Evolutionary conservation across 2,113 vertebrate genomes (phyloP), one percentile per base, ranked within the genome.

Genomic region (Nicator chloris): DNA sequence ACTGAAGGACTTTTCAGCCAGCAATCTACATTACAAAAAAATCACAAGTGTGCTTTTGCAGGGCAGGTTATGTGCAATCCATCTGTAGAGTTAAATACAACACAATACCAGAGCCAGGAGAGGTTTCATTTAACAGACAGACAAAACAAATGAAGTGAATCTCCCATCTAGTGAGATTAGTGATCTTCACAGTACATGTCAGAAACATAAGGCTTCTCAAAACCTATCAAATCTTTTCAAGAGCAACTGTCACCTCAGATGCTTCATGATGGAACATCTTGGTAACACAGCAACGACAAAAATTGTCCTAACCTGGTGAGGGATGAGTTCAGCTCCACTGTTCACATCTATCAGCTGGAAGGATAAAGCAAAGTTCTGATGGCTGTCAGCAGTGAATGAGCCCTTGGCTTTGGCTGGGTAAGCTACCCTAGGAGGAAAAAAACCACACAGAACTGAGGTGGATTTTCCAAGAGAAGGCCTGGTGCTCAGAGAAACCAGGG

Each of bases 351-450:
- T 96, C 92, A 99, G 97, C 97, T 99, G 99, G 98, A 99, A 99
- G 95, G 99, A 98, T 96, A 99, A 98, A 63, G 99, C 99, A 78
- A 99, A 99, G 97, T 99, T 99, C 98, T 99, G 99, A 96, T 99
- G 99, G 97, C 99, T 98, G 97, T 99, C 99, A 39, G 99, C 99
- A 23, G 98, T 98, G 97, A 99, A 99, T 0, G 98, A 93, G 80
- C 97, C 98, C 97, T 99, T 99, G 93, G 98, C 98, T 97, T 99
- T 99, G 94, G 98, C 98, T 60, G 99, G 99, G 93, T 99, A 99
- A 53, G 98, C 98, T 86, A 99, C 99, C 96, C 99, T 99, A 94
- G 57, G 92, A 92, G 79, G 13, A 37, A 54, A 72, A 64, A 81
- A 77, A 16, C 0, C 37, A 82, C n/a, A 69, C 15, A 90, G 39